Evolutionary conservation across 2,113 vertebrate species (phyloP).

Genomic region (Cyphomyrus discorhynchus): DNA sequence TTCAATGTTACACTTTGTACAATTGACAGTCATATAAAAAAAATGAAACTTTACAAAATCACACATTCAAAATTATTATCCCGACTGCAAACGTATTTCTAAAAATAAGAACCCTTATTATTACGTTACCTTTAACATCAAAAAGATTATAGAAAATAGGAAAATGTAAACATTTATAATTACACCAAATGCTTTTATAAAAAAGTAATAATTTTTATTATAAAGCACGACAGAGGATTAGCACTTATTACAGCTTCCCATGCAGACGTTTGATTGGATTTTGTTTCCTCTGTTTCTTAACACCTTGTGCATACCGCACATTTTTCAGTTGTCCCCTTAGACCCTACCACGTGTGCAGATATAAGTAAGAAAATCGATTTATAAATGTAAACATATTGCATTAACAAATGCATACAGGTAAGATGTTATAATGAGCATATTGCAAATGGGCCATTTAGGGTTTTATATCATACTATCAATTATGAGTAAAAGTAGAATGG

Average conservation of each 20-base stretch:
- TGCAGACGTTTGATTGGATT: not conserved
- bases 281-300: not conserved
- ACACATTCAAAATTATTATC: slow-evolving; percentile 37
- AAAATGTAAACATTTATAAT: slow-evolving; percentile 23
- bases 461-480: not conserved
- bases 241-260: slow-evolving; percentile 4
- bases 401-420: not conserved
- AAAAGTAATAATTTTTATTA: slow-evolving; percentile 13
- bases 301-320: not conserved
- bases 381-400: slow-evolving; percentile 22
- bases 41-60: slow-evolving; percentile 25
- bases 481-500: not conserved
- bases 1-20: slow-evolving; percentile 14
- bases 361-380: not conserved
- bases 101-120: slow-evolving; percentile 25
- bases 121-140: slow-evolving; percentile 43
- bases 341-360: not conserved
- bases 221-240: not conserved
- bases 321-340: not conserved
- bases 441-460: not conserved
- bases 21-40: slow-evolving; percentile 31
- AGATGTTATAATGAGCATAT: slow-evolving; percentile 4
- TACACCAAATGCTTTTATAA: slow-evolving; percentile 16
- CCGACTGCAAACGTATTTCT: slow-evolving; percentile 1
- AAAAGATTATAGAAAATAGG: slow-evolving; percentile 38